A percentile compares a stretch with the other conserved stretches of the same genome.
phyloP scores from a whole-genome alignment of 1,140 invertebrate genomes.

The Nasonia giraulti region DNA sequence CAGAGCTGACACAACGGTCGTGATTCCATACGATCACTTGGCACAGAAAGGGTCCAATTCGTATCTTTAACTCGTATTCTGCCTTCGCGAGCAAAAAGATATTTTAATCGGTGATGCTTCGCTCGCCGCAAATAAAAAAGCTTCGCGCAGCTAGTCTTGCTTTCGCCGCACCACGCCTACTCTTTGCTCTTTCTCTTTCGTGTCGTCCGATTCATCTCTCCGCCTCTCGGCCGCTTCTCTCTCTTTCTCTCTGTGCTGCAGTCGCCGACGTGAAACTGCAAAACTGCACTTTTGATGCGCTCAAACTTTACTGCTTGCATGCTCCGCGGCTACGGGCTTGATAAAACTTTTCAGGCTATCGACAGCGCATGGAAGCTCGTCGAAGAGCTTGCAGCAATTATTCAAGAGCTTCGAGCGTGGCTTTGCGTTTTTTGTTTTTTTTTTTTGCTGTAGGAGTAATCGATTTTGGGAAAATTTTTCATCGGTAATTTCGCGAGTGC shows the following conservation, averaged over 20 bases:
- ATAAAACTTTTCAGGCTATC: constrained; percentile 26
- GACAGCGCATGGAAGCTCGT: neutral
- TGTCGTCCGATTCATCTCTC: no score
- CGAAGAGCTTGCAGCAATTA: constrained; percentile 29
- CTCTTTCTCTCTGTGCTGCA: neutral
- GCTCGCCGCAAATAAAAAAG: no score
- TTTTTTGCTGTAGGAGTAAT: neutral
- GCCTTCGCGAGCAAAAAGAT: no score
- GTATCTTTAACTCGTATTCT: no score
- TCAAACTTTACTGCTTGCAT: neutral
- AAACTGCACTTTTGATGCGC: constrained; percentile 33
- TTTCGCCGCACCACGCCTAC: no score
- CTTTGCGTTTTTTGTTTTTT: neutral
- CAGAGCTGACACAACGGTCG: no score
- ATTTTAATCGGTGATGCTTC: no score
- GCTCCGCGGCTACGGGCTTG: neutral
- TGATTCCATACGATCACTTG: no score
- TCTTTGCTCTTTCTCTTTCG: no score
- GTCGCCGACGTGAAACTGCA: constrained; percentile 14
- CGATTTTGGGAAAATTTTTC: constrained; percentile 11
- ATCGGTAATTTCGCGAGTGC: neutral
- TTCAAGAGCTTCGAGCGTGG: neutral
- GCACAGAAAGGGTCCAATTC: no score
- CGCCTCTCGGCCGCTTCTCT: no score
- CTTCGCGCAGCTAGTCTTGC: no score